Base-by-base conservation (phyloP, 2,888 invertebrate genomes). In the Spatulosminthurus flaviceps region DNA sequence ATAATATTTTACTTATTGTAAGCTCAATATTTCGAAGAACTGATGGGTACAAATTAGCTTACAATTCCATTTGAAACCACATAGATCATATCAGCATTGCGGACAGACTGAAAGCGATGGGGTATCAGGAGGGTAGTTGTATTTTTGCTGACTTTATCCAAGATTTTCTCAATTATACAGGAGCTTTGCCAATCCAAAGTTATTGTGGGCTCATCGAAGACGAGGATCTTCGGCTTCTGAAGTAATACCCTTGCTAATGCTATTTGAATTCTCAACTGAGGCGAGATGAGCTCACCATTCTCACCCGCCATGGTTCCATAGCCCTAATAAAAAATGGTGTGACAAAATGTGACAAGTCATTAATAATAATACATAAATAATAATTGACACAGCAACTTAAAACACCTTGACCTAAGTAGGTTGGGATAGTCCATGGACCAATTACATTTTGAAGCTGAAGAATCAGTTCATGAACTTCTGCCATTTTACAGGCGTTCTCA, bases 391-490 rank as follows among this genome's bases (percentile, higher is more conserved):
- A 34, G 9, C 5, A 34, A 9, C 9, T 4, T 9, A 34, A 9
- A 7, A 34, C 9, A 7, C 34, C 34, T 34, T 34, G 34, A 34
- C 34, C 34, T 9, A 34, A 34, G 34, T 34, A 7, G 34, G 34
- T 34, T 4, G 16, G 51, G 16, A 13, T 19, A 51, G 13, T 9
- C 41, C 13, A 41, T 41, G 7, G 41, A 67, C n/a, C 34, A 71
- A 9, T 71, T 24, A 71, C 71, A 42, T 71, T 29, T 1, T n/a
- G 2, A 1, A 42, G 41, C 11, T 41, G 29, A 16, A 71, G 22
- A 42, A 71, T 71, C 9, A 22, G 22, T 1, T 71, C 42, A 42
- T 71, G 71, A 21, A 42, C 71, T 42, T 71, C 42, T 22, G 71
- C 71, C 29, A 19, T 1, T 26, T 43, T 21, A n/a, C 71, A 71